Conservation (phyloP, 2,797 vertebrate genomes). For the Esox lucius region DNA sequence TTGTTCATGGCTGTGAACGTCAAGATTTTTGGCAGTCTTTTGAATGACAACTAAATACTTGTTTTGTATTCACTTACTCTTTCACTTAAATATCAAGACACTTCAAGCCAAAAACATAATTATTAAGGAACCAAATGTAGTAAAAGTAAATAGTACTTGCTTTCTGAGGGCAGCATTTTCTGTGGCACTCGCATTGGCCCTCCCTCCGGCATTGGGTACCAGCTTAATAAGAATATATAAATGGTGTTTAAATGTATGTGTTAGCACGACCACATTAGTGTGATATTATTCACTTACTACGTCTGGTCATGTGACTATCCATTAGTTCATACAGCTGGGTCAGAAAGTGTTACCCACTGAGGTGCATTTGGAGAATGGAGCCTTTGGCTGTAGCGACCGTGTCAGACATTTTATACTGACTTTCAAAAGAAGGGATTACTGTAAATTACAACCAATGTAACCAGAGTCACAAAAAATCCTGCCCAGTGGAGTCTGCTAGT, state of each 20-base stretch:
- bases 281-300: constrained; percentile 41
- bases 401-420: constrained; percentile 50
- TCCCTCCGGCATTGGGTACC: constrained; percentile 76
- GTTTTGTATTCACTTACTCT: background rate
- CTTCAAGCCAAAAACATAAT: constrained; percentile 16
- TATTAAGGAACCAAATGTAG: constrained; percentile 38
- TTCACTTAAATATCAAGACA: constrained; percentile 20
- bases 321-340: constrained; percentile 19
- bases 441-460: constrained; percentile 68
- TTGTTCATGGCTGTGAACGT: constrained; percentile 3
- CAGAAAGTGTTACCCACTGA: constrained; percentile 38
- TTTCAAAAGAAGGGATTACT: constrained; percentile 58
- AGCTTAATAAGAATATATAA: constrained; percentile 74
- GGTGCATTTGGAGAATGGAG: constrained; percentile 22
- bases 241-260: constrained; percentile 43
- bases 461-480: constrained; percentile 73
- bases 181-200: constrained; percentile 73
- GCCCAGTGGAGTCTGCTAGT: constrained; percentile 57
- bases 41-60: background rate
- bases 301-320: constrained; percentile 35
- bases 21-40: background rate
- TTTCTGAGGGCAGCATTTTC: constrained; percentile 80
- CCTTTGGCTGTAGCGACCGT: constrained; percentile 41
- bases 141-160: constrained; percentile 70
- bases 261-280: constrained; percentile 61